A percentile compares a stretch with the other conserved stretches of the same genome.
phyloP scores from a whole-genome alignment of 2,113 vertebrate species.

The Vimba vimba region DNA sequence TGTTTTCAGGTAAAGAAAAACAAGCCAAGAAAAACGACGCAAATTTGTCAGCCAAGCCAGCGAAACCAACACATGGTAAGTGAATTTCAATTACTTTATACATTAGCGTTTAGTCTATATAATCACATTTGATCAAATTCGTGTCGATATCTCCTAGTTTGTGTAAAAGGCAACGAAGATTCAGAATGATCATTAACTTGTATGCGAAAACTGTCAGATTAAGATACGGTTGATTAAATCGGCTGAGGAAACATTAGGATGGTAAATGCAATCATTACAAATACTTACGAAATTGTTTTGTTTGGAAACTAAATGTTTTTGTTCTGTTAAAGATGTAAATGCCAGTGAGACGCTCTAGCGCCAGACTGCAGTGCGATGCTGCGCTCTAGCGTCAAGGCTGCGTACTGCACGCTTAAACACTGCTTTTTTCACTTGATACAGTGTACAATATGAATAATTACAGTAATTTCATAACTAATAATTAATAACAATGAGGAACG shows the following conservation, averaged over 20 bases:
- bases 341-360: neutral
- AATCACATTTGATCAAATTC: neutral
- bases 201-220: neutral
- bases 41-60: neutral
- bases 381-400: neutral
- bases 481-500: slow-evolving; percentile 37
- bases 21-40: neutral
- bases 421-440: neutral
- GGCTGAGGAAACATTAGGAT: neutral
- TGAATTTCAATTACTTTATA: neutral
- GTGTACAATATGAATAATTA: neutral
- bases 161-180: neutral
- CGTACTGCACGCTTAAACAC: neutral
- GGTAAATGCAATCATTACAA: neutral
- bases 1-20: slow-evolving; percentile 8
- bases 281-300: too few relatives aligned
- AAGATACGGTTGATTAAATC: neutral
- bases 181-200: neutral
- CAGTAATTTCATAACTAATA: neutral
- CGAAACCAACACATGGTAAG: neutral
- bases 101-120: neutral
- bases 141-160: neutral
- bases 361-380: neutral
- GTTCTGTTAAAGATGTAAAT: neutral
- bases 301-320: neutral